phyloP scores from a whole-genome alignment of 2,113 vertebrate genomes.

The Chamaetylas fuelleborni region DNA sequence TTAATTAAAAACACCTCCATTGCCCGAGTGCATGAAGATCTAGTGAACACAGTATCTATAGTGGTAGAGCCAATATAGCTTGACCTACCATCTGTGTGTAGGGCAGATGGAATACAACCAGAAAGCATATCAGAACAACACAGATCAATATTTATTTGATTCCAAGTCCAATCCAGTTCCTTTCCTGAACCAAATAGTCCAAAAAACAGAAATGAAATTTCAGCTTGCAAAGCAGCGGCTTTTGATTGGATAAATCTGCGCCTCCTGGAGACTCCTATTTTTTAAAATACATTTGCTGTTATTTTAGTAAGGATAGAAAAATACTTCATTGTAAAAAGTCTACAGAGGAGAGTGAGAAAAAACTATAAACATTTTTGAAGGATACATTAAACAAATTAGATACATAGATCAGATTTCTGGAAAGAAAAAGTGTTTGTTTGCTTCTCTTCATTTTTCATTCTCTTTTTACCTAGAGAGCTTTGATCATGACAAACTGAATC shows the following conservation, averaged over 20 bases:
- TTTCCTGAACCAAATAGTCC: not conserved
- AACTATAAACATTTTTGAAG: not conserved
- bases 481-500: not conserved
- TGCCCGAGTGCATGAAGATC: not conserved
- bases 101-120: not conserved
- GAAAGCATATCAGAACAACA: not conserved
- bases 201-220: not conserved
- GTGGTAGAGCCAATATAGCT: not conserved
- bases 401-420: not conserved
- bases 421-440: not conserved
- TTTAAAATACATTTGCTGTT: not conserved
- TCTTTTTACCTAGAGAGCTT: not conserved
- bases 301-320: not conserved
- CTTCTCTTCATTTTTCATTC: not conserved
- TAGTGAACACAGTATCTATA: not conserved
- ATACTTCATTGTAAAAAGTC: not conserved
- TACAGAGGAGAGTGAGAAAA: not conserved
- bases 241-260: not conserved
- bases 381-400: not conserved
- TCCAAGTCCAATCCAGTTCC: not conserved
- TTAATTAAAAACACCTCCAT: not conserved
- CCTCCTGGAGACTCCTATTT: not conserved
- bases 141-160: slow-evolving; percentile 38
- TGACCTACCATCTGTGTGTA: not conserved
- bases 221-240: not conserved